These are phyloP conservation scores for Pogonus chalceus DNA, from an alignment of 1,140 invertebrate genomes.

Conservation along the genomic window DNA sequence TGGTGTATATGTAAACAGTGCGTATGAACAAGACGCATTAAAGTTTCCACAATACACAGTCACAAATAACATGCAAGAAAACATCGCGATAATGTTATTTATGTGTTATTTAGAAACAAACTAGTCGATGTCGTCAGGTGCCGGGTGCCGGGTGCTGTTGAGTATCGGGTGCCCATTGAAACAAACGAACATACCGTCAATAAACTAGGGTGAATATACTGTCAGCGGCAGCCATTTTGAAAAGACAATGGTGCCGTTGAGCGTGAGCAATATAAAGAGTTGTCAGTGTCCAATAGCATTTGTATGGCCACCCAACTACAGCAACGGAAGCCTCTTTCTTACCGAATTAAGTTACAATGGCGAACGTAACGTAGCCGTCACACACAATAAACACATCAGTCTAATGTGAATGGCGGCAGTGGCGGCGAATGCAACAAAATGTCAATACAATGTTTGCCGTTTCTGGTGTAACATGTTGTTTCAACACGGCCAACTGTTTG, in stretches of 20 bases:
- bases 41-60: no score
- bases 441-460: neutral
- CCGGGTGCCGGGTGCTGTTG: no score
- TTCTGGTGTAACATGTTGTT: neutral
- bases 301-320: neutral
- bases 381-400: constrained; percentile 2
- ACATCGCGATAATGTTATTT: constrained; percentile 1
- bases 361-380: neutral
- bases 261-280: constrained; percentile 4
- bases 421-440: constrained; percentile 1
- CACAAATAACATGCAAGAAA: no score
- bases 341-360: constrained; percentile 6
- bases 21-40: no score
- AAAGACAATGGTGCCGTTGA: neutral
- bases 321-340: neutral
- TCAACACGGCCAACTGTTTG: neutral
- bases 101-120: constrained; percentile 3
- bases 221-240: neutral
- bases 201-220: constrained; percentile 2
- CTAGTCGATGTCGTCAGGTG: no score
- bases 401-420: no score
- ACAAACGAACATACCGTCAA: neutral
- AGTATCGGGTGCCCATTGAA: neutral
- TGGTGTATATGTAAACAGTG: no score
- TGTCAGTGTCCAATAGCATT: constrained; percentile 2